Percentiles rank a stretch among this genome's conserved stretches.
These are phyloP conservation scores for Potorous gilbertii DNA, from an alignment of 2,797 vertebrate species.

Conservation along the genomic window DNA sequence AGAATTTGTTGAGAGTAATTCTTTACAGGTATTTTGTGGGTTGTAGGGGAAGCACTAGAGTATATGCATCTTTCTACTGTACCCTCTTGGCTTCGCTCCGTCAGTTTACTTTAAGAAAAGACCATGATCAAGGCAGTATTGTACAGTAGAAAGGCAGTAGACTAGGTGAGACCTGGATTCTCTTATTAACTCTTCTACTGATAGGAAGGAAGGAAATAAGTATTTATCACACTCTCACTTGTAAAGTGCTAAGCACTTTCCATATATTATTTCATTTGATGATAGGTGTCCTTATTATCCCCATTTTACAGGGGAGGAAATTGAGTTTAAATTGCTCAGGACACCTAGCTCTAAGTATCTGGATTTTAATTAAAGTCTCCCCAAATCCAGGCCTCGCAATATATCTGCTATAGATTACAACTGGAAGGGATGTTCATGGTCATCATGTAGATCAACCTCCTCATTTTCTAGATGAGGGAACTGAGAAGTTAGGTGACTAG, in stretches of 20 bases:
- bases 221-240: neutral
- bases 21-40: no score
- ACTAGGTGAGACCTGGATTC: neutral
- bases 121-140: neutral
- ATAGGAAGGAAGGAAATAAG: neutral
- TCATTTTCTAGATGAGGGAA: neutral
- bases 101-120: neutral
- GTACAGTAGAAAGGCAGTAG: neutral
- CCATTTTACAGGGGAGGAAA: neutral
- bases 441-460: neutral
- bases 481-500: neutral
- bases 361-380: neutral
- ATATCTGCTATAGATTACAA: neutral
- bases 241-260: neutral
- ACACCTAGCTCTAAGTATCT: neutral
- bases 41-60: no score
- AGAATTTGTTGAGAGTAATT: no score
- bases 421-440: neutral
- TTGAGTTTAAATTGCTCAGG: neutral
- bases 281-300: neutral
- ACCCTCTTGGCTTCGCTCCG: no score
- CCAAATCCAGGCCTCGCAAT: neutral
- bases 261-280: neutral
- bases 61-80: no score
- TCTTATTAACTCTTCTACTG: neutral